Percentiles rank a stretch among this genome's conserved stretches.
phyloP scores from a whole-genome alignment of 2,797 vertebrate species.

The Botia almorhae region DNA sequence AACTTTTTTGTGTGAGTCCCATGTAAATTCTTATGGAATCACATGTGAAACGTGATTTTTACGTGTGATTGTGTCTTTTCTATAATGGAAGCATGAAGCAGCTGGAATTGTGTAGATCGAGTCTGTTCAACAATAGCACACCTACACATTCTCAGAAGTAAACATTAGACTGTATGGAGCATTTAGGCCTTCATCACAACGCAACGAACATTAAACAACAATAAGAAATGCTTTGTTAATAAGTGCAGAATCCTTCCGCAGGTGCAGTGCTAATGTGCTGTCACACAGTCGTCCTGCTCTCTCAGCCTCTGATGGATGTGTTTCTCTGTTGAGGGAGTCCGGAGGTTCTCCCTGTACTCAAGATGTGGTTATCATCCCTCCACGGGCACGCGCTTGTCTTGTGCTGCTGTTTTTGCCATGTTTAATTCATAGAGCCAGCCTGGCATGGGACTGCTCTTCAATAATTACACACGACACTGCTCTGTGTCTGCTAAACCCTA shows the following conservation, averaged over 20 bases:
- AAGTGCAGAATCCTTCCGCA: not conserved
- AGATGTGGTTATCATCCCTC: slow-evolving; percentile 36
- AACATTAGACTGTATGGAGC: not conserved
- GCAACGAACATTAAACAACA: not conserved
- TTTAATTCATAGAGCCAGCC: slow-evolving; percentile 54
- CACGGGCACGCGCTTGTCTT: slow-evolving; percentile 30
- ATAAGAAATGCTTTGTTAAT: not conserved
- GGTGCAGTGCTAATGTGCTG: slow-evolving; percentile 5
- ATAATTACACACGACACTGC: slow-evolving; percentile 28
- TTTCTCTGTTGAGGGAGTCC: slow-evolving; percentile 34
- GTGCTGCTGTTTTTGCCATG: slow-evolving; percentile 47
- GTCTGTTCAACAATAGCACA: too few relatives aligned
- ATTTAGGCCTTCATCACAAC: not conserved
- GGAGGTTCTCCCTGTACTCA: slow-evolving; percentile 22
- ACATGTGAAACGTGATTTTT: too few relatives aligned
- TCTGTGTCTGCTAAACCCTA: slow-evolving; percentile 24
- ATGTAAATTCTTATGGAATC: too few relatives aligned
- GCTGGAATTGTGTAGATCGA: too few relatives aligned
- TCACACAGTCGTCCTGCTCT: slow-evolving; percentile 15
- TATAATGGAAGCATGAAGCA: too few relatives aligned
- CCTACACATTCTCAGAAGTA: too few relatives aligned
- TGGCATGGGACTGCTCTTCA: slow-evolving; percentile 38
- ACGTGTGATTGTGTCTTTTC: too few relatives aligned
- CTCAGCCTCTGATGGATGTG: slow-evolving; percentile 11
- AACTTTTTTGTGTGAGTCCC: too few relatives aligned